A percentile compares a stretch with the other conserved stretches of the same genome.
These are phyloP conservation scores for Drosophila ezoana DNA, from an alignment of 2,888 invertebrate genomes.

Conservation along the genomic window DNA sequence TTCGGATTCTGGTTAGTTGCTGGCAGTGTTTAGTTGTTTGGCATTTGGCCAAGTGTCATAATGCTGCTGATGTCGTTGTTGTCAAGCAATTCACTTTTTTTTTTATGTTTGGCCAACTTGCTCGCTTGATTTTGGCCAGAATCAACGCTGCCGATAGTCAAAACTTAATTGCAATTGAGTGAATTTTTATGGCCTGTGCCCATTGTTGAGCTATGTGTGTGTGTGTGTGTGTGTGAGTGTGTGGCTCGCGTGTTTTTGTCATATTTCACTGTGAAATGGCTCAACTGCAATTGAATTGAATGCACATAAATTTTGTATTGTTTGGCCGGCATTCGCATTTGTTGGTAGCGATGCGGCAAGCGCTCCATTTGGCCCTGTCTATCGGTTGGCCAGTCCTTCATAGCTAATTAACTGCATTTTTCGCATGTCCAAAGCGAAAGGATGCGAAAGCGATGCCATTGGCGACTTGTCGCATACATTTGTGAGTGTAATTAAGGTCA, in stretches of 20 bases:
- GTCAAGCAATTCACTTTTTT: slow-evolving; percentile 39
- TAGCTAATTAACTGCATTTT: slow-evolving; percentile 73
- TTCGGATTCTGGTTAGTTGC: slow-evolving; percentile 35
- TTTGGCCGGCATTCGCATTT: slow-evolving; percentile 11
- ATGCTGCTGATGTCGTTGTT: slow-evolving; percentile 63
- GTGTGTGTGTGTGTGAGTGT: too few species aligned
- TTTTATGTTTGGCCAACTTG: slow-evolving; percentile 8
- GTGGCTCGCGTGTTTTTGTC: slow-evolving; percentile 58
- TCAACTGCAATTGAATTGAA: slow-evolving; percentile 69
- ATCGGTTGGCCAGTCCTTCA: slow-evolving; percentile 55
- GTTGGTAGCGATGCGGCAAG: slow-evolving; percentile 12
- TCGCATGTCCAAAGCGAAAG: slow-evolving; percentile 57
- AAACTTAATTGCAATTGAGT: slow-evolving; percentile 70
- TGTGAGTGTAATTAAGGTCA: slow-evolving; percentile 71
- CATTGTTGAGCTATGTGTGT: slow-evolving; percentile 31
- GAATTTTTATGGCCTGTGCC: slow-evolving; percentile 65
- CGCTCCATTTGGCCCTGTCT: slow-evolving; percentile 38
- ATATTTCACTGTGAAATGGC: slow-evolving; percentile 58
- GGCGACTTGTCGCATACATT: slow-evolving; percentile 63
- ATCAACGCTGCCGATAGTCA: slow-evolving; percentile 58
- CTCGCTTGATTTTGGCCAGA: slow-evolving; percentile 34
- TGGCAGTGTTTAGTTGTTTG: slow-evolving; percentile 50
- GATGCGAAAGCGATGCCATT: slow-evolving; percentile 36
- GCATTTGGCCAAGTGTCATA: slow-evolving; percentile 65
- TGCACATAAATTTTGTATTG: slow-evolving; percentile 62